Evolutionary conservation across 2,113 vertebrate species (phyloP).

Genomic region (Macroglossus sobrinus): DNA sequence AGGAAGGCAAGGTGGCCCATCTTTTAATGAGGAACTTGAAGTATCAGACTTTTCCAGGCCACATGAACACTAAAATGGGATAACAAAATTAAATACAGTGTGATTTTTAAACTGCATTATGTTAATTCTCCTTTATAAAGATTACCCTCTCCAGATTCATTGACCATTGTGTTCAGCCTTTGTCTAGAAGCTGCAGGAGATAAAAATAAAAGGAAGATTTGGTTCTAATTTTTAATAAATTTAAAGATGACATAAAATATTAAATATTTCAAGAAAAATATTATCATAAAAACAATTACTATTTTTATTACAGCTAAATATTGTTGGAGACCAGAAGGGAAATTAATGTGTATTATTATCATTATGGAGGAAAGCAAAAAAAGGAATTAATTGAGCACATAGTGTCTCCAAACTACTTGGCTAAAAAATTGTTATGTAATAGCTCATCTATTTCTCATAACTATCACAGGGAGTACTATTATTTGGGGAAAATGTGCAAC

Average conservation of each 20-base stretch:
- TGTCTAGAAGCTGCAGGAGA: not conserved
- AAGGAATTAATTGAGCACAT: not conserved
- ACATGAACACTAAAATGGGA: not conserved
- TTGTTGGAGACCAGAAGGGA: not conserved
- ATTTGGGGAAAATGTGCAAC: not conserved
- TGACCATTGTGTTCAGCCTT: not conserved
- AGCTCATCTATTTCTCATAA: not conserved
- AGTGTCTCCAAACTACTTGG: not conserved
- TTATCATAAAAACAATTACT: not conserved
- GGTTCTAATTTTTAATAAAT: not conserved
- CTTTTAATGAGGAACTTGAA: not conserved
- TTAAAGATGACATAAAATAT: not conserved
- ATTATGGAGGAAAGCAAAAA: not conserved
- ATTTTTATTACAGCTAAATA: not conserved
- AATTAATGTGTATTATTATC: not conserved
- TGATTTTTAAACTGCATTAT: not conserved
- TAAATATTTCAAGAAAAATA: not conserved
- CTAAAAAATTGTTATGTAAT: not conserved
- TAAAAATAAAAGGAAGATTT: not conserved
- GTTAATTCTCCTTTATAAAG: not conserved
- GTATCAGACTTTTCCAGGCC: not conserved
- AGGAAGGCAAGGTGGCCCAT: not conserved
- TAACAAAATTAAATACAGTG: not conserved
- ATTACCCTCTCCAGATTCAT: not conserved
- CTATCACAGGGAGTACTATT: not conserved